Conservation (phyloP, 2,113 vertebrate species). For the Pedionomus torquatus region DNA sequence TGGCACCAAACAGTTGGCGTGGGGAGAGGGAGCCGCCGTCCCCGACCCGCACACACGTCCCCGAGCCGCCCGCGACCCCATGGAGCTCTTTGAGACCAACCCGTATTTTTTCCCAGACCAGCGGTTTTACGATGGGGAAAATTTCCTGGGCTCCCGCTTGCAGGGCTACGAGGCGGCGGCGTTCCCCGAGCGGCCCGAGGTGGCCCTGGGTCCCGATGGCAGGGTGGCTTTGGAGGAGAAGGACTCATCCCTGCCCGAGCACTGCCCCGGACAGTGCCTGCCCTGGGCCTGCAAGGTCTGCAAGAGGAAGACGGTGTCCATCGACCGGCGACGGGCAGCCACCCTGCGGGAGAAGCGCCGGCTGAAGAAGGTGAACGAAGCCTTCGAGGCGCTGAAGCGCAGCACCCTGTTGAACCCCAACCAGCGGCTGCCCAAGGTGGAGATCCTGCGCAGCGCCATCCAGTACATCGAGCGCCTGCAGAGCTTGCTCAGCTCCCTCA, state of each 20-base stretch:
- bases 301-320: constrained; percentile 93
- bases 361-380: constrained; percentile 98
- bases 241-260: constrained; percentile 83
- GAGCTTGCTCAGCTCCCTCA: constrained; percentile 92
- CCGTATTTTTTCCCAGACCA: constrained; percentile 96
- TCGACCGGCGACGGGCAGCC: constrained; percentile 92
- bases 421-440: constrained; percentile 97
- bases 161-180: constrained; percentile 82
- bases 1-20: constrained; percentile 91
- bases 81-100: constrained; percentile 99
- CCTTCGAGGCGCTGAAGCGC: constrained; percentile 95
- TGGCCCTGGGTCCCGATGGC: constrained; percentile 81
- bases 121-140: constrained; percentile 93
- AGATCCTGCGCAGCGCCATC: constrained; percentile 97
- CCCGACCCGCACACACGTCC: constrained; percentile 66
- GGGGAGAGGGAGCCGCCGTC: constrained; percentile 81
- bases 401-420: constrained; percentile 98
- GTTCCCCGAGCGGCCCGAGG: constrained; percentile 87
- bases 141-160: constrained; percentile 87
- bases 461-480: constrained; percentile 98
- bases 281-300: constrained; percentile 98
- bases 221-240: constrained; percentile 85
- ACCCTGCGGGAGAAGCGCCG: constrained; percentile 93
- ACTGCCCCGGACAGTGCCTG: constrained; percentile 93
- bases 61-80: constrained; percentile 53